Evolutionary conservation across 2,888 invertebrate species (phyloP).

Genomic region (Ormyrus pomaceus): DNA sequence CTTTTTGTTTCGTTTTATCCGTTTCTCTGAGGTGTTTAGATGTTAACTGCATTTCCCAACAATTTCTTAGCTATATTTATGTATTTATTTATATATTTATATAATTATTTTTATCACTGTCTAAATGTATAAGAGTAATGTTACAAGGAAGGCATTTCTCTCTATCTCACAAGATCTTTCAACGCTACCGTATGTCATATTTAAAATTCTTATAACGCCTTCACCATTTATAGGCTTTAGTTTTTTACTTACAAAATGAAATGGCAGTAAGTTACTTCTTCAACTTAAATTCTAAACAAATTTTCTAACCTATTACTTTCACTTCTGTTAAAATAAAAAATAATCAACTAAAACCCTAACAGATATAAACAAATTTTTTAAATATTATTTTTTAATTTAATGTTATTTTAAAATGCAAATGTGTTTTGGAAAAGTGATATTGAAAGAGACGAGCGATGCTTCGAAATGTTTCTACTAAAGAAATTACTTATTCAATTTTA

Average conservation of each 20-base stretch:
- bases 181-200: constrained; percentile 10
- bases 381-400: too few species aligned
- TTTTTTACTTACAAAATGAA: constrained; percentile 43
- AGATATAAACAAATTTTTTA: too few species aligned
- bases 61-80: constrained; percentile 45
- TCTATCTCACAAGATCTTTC: constrained; percentile 36
- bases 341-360: too few species aligned
- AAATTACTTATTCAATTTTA: too few species aligned
- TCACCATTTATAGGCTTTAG: constrained; percentile 43
- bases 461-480: too few species aligned
- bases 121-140: constrained; percentile 58
- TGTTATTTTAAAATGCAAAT: too few species aligned
- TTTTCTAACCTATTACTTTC: too few species aligned
- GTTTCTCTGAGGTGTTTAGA: constrained; percentile 20
- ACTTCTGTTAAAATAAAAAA: too few species aligned
- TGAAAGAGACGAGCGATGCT: too few species aligned
- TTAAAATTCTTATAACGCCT: constrained; percentile 17
- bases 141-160: constrained; percentile 67
- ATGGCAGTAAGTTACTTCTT: constrained; percentile 50
- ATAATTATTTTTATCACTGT: constrained; percentile 44
- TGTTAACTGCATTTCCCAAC: constrained; percentile 46
- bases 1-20: constrained; percentile 28
- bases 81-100: constrained; percentile 53
- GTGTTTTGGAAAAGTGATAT: too few species aligned
- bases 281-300: not conserved